Evolutionary conservation across 2,797 vertebrate genomes (phyloP).

Genomic region (Distichodus sexfasciatus): DNA sequence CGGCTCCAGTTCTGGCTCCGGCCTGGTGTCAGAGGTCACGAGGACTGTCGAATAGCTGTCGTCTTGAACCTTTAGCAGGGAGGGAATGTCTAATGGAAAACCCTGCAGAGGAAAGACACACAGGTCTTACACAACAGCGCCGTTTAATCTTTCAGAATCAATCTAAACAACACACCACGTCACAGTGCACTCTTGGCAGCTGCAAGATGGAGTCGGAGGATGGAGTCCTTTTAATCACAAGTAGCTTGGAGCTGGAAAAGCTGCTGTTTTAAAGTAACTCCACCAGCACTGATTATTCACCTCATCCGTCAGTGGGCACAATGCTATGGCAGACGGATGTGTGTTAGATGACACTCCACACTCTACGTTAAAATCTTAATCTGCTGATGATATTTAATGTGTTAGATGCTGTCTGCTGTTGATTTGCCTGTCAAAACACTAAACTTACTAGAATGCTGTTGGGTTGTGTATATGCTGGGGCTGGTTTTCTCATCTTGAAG

Average conservation of each 20-base stretch:
- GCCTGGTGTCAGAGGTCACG: neutral
- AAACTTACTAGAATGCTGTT: slow-evolving; percentile 23
- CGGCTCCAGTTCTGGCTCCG: neutral
- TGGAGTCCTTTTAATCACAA: too few species aligned
- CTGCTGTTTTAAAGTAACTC: too few species aligned
- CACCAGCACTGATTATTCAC: too few species aligned
- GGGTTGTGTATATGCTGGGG: neutral
- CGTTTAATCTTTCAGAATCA: neutral
- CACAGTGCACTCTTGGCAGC: neutral
- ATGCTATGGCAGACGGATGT: too few species aligned
- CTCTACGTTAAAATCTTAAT: too few species aligned
- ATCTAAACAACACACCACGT: neutral
- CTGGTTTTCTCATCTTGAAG: neutral
- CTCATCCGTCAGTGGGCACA: too few species aligned
- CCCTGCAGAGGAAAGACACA: neutral
- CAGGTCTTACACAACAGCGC: neutral
- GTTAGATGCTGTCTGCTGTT: neutral
- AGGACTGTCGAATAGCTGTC: neutral
- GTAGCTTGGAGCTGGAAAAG: too few species aligned
- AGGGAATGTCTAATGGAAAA: neutral
- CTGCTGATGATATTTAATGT: too few species aligned
- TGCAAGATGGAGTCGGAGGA: too few species aligned
- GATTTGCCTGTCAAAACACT: neutral
- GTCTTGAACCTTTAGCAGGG: neutral
- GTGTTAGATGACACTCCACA: too few species aligned